Evolutionary conservation across 2,797 vertebrate species (phyloP).

Genomic region (Alectoris magna): DNA sequence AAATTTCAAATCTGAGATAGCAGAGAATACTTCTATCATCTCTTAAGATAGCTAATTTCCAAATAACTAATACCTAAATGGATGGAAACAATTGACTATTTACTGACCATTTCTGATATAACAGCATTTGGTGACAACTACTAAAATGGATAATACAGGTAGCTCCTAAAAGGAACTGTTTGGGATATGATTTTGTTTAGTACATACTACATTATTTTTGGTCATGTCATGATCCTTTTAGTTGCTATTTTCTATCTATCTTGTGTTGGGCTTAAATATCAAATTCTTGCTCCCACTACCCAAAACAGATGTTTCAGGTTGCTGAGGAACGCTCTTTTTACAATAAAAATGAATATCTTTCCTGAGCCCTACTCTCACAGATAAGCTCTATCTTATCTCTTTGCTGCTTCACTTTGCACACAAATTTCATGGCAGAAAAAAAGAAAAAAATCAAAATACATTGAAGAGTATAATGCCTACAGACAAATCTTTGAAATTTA

Average conservation of each 20-base stretch:
- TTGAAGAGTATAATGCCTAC: not conserved
- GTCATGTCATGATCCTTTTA: not conserved
- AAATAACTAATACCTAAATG: not conserved
- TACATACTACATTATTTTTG: not conserved
- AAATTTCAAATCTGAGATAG: not conserved
- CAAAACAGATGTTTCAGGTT: not conserved
- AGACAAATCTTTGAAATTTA: not conserved
- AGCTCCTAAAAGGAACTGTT: not conserved
- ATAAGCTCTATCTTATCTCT: not conserved
- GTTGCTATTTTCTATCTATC: not conserved
- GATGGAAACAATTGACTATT: too few species aligned
- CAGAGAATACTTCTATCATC: too few species aligned
- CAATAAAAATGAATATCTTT: not conserved
- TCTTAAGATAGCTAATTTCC: not conserved
- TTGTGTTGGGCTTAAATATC: not conserved
- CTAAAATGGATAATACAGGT: not conserved
- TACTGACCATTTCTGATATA: not conserved
- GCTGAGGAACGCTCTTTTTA: not conserved
- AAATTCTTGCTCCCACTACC: not conserved
- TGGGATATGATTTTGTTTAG: not conserved
- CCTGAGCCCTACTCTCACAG: not conserved
- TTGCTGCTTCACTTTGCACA: not conserved
- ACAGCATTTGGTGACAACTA: not conserved
- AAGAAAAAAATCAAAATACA: not conserved
- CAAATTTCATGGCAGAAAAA: not conserved